Evolutionary conservation across 2,113 vertebrate species (phyloP).

Genomic region (Podarcis cretensis): DNA sequence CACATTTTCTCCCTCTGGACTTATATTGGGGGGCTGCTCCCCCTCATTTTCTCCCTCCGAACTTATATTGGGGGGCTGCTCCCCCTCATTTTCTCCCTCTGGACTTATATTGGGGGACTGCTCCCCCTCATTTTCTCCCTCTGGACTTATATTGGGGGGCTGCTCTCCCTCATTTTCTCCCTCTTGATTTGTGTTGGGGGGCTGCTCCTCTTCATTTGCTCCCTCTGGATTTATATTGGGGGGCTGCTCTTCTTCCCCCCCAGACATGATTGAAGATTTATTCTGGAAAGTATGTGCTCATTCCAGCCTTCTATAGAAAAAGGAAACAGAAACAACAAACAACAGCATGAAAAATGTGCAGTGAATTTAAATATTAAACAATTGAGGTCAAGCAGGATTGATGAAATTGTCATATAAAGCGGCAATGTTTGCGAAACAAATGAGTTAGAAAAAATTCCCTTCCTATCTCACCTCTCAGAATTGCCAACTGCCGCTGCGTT

Average conservation of each 20-base stretch:
- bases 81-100: slow-evolving; percentile 9
- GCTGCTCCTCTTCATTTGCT: background rate
- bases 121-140: slow-evolving; percentile 14
- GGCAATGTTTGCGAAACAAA: background rate
- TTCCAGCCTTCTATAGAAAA: slow-evolving; percentile 38
- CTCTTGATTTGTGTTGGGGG: slow-evolving; percentile 15
- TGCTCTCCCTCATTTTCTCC: background rate
- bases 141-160: background rate
- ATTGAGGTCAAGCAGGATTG: background rate
- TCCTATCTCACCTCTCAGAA: background rate
- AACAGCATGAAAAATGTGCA: slow-evolving; percentile 2
- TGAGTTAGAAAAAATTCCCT: background rate
- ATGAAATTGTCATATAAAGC: background rate
- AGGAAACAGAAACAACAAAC: slow-evolving; percentile 38
- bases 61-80: background rate
- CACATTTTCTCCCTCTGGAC: no score
- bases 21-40: background rate
- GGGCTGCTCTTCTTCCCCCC: slow-evolving; percentile 11
- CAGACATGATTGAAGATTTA: slow-evolving; percentile 31
- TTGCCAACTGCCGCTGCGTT: slow-evolving; percentile 22
- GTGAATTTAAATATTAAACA: background rate
- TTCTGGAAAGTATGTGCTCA: slow-evolving; percentile 31
- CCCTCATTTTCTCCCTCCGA: slow-evolving; percentile 8
- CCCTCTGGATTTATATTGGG: slow-evolving; percentile 26
- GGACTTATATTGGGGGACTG: background rate